Percentiles rank a stretch among this genome's conserved stretches.
These are phyloP conservation scores for Drosophila mimica DNA, from an alignment of 2,888 invertebrate species.

Conservation along the genomic window DNA sequence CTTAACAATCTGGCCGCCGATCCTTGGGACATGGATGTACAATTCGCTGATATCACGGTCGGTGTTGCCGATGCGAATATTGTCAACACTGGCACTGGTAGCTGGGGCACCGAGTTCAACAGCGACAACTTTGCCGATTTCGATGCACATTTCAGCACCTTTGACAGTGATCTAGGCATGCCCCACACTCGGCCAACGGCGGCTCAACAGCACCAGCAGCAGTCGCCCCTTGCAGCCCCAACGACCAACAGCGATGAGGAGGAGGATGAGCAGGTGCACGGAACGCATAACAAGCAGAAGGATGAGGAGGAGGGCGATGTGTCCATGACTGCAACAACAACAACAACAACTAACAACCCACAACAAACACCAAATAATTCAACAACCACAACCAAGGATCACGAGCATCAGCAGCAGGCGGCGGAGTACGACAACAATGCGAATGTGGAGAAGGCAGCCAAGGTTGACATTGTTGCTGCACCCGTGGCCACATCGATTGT, in stretches of 20 bases:
- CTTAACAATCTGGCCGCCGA: constrained; percentile 63
- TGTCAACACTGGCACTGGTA: constrained; percentile 52
- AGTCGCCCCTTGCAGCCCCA: constrained; percentile 17
- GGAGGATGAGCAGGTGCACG: neutral
- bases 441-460: constrained; percentile 79
- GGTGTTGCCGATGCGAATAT: constrained; percentile 46
- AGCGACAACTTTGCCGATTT: constrained; percentile 84
- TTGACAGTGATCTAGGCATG: constrained; percentile 78
- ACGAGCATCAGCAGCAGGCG: constrained; percentile 35
- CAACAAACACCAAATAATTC: constrained; percentile 11
- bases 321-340: constrained; percentile 27
- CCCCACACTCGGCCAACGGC: constrained; percentile 35
- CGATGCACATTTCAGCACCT: constrained; percentile 83
- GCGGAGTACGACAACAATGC: constrained; percentile 83
- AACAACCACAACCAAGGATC: constrained; percentile 14
- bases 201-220: constrained; percentile 12
- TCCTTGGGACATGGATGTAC: constrained; percentile 81
- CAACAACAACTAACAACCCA: constrained; percentile 8
- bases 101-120: constrained; percentile 80
- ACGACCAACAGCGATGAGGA: constrained; percentile 16
- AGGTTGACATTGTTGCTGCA: constrained; percentile 40
- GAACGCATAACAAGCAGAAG: neutral
- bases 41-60: constrained; percentile 73
- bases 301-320: constrained; percentile 41
- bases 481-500: constrained; percentile 56